Evolutionary conservation across 1,140 invertebrate species (phyloP), one percentile per base, ranked within the genome.

Genomic region (Pemphigus obesinymphae): DNA sequence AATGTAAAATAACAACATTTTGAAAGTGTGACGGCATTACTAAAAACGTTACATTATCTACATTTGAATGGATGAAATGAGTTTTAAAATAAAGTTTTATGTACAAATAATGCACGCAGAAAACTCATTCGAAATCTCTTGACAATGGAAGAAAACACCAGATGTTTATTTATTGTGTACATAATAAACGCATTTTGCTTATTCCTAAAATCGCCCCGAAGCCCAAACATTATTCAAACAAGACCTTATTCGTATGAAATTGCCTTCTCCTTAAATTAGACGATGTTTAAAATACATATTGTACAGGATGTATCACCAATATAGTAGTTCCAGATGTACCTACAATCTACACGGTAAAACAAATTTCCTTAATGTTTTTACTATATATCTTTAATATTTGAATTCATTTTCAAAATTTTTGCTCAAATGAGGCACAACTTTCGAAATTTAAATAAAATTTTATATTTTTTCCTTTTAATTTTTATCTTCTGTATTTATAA

Each of bases 121-220:
- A 68, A 68, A 68, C 20, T 2, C 20, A 68, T 68, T 68, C 15
- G 26, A 68, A 68, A 40, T 68, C 11, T 66, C 63, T 70, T 26
- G 66, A 70, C 37, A 40, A 43, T 43, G 34, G 13, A 23, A 40
- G 37, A 43, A 70, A 43, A 20, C 43, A n/a, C 66, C 66, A 43
- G 66, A 26, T 70, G 34, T 70, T 70, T 23, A 15, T 15, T 15
- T 43, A 70, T 40, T 23, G 34, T 26, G 66, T 68, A 70, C n/a
- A 70, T 70, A 43, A 70, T 43, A 70, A 43, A 68, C n/a, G 11
- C n/a, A 43, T 70, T 70, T 43, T 26, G 66, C 43, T 43, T 70
- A 34, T 70, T 23, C 23, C 34, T 26, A 23, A 43, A 70, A 70
- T 43, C 37, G 6, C 13, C 6, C n/a, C 20, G 26, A 70, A 70